Conservation (phyloP, 1,140 invertebrate species). For the Thaumetopoea pityocampa region DNA sequence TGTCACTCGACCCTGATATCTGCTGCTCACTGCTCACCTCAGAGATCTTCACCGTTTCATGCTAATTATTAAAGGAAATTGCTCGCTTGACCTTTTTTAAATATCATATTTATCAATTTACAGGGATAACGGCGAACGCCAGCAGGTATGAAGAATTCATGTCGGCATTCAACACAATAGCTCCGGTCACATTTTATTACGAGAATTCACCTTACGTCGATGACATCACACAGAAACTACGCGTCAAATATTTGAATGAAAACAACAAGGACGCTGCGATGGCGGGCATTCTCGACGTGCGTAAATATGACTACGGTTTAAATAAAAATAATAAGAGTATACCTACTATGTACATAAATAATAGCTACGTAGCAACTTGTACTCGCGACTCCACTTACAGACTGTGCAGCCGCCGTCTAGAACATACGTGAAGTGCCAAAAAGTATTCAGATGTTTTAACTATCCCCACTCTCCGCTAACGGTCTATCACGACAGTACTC, state of each 20-base stretch:
- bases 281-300: slow-evolving; percentile 34
- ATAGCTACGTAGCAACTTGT: too few relatives aligned
- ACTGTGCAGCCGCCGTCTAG: neutral
- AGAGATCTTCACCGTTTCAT: too few relatives aligned
- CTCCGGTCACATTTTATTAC: slow-evolving; percentile 79
- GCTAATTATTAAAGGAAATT: too few relatives aligned
- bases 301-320: slow-evolving; percentile 56
- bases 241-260: slow-evolving; percentile 77
- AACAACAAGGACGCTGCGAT: slow-evolving; percentile 20
- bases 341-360: too few relatives aligned
- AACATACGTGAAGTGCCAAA: neutral
- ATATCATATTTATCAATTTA: slow-evolving; percentile 8
- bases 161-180: slow-evolving; percentile 75
- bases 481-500: too few relatives aligned
- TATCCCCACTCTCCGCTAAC: too few relatives aligned
- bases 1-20: too few relatives aligned
- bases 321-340: too few relatives aligned
- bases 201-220: slow-evolving; percentile 70
- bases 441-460: too few relatives aligned
- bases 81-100: too few relatives aligned
- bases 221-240: slow-evolving; percentile 75
- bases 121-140: slow-evolving; percentile 49
- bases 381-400: too few relatives aligned
- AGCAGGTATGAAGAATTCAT: slow-evolving; percentile 75
- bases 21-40: too few relatives aligned